These are phyloP conservation scores for Enteromius mattozi DNA, from an alignment of 2,797 vertebrate genomes.

Conservation along the genomic window DNA sequence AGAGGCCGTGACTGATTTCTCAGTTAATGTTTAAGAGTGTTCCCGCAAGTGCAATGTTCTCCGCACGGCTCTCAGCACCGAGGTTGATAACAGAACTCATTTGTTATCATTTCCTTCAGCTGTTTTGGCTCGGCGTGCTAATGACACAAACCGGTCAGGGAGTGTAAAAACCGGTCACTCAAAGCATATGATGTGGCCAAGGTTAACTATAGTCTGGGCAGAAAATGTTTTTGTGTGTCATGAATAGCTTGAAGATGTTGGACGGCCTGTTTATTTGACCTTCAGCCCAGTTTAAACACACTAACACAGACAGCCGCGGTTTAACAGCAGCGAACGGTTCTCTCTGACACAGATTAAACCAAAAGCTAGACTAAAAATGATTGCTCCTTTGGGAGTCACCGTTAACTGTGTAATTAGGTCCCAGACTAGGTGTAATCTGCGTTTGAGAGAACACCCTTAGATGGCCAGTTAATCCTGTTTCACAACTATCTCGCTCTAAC, in stretches of 20 bases:
- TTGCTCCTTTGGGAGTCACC: background rate
- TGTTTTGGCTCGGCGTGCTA: background rate
- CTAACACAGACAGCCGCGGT: background rate
- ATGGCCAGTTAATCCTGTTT: conserved; percentile 20
- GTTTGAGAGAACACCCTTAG: background rate
- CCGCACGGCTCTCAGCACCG: background rate
- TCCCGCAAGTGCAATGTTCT: conserved; percentile 22
- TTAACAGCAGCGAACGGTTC: background rate
- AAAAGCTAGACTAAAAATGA: background rate
- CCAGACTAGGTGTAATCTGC: conserved; percentile 13
- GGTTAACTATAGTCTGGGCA: background rate
- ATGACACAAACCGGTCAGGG: conserved; percentile 8
- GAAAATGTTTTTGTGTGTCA: background rate
- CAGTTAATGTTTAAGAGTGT: conserved; percentile 50
- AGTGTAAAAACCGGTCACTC: conserved; percentile 1
- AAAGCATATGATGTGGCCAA: background rate
- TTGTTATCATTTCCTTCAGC: conserved; percentile 22
- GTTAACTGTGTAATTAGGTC: conserved; percentile 7
- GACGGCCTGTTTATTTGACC: background rate
- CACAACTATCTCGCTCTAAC: background rate
- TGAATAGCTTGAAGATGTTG: conserved; percentile 27
- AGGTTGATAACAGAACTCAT: conserved; percentile 27
- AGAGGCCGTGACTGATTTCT: background rate
- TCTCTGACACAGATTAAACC: background rate
- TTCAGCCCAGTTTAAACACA: background rate